Evolutionary conservation across 2,888 invertebrate genomes (phyloP).

Genomic region (Oscheius onirici): DNA sequence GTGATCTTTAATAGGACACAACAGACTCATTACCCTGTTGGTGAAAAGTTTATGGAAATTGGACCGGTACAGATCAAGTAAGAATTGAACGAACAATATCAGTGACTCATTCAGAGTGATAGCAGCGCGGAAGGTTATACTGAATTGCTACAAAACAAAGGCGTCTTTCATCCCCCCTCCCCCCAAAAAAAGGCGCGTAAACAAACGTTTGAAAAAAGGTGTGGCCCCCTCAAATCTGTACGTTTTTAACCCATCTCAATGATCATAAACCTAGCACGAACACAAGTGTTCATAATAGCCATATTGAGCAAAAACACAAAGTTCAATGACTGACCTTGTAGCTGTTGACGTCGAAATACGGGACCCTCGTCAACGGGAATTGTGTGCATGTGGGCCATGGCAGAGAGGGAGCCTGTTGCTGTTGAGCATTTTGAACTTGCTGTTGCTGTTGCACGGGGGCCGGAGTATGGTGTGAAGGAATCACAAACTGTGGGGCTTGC

Average conservation of each 20-base stretch:
- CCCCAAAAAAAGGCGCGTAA: too few species aligned
- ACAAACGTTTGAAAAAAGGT: too few species aligned
- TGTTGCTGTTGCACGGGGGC: slow-evolving; percentile 6
- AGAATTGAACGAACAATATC: not conserved
- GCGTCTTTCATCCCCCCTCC: too few species aligned
- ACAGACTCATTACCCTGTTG: slow-evolving; percentile 97
- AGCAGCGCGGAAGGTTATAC: not conserved
- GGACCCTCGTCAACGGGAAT: slow-evolving; percentile 50
- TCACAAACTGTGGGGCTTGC: slow-evolving; percentile 13
- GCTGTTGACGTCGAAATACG: slow-evolving; percentile 58
- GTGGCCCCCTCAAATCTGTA: too few species aligned
- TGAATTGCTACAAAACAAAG: too few species aligned
- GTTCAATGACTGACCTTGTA: slow-evolving; percentile 38
- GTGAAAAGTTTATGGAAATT: slow-evolving; percentile 87
- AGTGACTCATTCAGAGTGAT: slow-evolving; percentile 6
- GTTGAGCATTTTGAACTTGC: not conserved
- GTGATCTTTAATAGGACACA: too few species aligned
- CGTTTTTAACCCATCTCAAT: too few species aligned
- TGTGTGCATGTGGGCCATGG: slow-evolving; percentile 64
- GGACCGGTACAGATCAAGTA: slow-evolving; percentile 76
- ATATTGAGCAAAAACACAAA: not conserved
- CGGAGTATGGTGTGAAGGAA: not conserved
- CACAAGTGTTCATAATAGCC: too few species aligned
- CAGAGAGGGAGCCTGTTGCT: slow-evolving; percentile 39
- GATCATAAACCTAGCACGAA: too few species aligned